Base-by-base conservation (phyloP, 1,140 invertebrate genomes). In the Laodelphax striatellus region DNA sequence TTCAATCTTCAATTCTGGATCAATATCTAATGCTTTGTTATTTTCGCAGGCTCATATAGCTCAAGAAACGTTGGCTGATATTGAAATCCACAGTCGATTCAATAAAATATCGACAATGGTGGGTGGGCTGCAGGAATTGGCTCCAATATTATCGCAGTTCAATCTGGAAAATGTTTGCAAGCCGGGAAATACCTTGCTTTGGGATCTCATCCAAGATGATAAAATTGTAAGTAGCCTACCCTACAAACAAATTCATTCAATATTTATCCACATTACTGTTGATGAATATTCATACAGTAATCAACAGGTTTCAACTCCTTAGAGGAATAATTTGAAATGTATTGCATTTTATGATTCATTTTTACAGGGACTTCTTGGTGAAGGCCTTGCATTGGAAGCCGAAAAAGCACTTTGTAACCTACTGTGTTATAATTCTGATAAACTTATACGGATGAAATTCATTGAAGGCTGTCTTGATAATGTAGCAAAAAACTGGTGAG, bases 381-480 rank as follows among this genome's bases (percentile, higher is more conserved):
- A 95, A 75, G 91, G 91, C 9, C 72, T 96, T 28, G 90, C 90
- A 0, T 67, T 88, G 5, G 93, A 96, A 76, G 92, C 92, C 9
- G 93, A 96, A 70, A 95, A 95, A 69, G 90, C 88, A 1, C 72
- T 96, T 0, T 90, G 88, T 66, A 91, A 90, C 66, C 73, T 96
- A 2, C 77, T 97, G 1, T 95, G 92, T 69, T 94, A 88, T 66
- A 93, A 88, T 69, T 89, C 89, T 38, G 90, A 94, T 68, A 84
- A 88, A 63, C 77, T 86, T 52, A 92, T 96, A 55, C 79, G 90
- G 34, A 92, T 92, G 70, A 94, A 94, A 76, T 96, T 97, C 67
- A 95, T 97, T 67, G 92, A 95, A 74, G 92, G 91, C 0, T 96
- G 92, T 69, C 76, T 97, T 28, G 85, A 93, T 64, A 96, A 96